Evolutionary conservation across 1,140 invertebrate genomes (phyloP), one percentile per base, ranked within the genome.

Genomic region (Drosophila sturtevanti): DNA sequence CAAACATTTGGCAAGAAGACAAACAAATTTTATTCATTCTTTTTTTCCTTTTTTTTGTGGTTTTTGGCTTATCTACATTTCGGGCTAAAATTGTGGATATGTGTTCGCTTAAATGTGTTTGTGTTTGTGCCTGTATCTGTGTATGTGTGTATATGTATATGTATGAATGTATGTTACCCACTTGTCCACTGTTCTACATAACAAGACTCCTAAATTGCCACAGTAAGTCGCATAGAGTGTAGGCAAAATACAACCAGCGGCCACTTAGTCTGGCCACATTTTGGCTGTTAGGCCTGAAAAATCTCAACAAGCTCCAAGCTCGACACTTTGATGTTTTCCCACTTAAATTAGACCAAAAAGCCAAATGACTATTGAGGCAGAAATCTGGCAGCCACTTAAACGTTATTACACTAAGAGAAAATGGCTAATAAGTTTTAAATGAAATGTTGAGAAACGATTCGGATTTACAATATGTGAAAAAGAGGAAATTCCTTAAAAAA

Each of bases 121-220:
- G 9, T 41, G n/a, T 14, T 16, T 44, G 41, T 21, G 10, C n/a
- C n/a, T n/a, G n/a, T n/a, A 37, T 37, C 11, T 37, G 11, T n/a
- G 35, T 12, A 2, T 37, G 22, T 44, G 21, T 48, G 22, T 41
- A 14, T 21, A n/a, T 56, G 51, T 35, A 67, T 38, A 10, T 61
- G 48, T 48, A 14, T 16, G 12, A 27, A 21, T 65, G 41, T 67
- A 54, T 63, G 41, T 63, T 68, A 56, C 27, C 44, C 63, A 67
- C 55, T 76, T 44, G 67, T 41, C 41, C 16, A 48, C 16, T 48
- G 41, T 21, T 18, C 41, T 48, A 48, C 41, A 48, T 48, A 48
- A 48, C 78, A 67, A 74, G 79, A 68, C 80, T 48, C 72, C 79
- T 87, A 87, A 81, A 86, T 81, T 66, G 68, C 63, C 63, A 51